Evolutionary conservation across 2,113 vertebrate genomes (phyloP).

Genomic region (Strigops habroptila): DNA sequence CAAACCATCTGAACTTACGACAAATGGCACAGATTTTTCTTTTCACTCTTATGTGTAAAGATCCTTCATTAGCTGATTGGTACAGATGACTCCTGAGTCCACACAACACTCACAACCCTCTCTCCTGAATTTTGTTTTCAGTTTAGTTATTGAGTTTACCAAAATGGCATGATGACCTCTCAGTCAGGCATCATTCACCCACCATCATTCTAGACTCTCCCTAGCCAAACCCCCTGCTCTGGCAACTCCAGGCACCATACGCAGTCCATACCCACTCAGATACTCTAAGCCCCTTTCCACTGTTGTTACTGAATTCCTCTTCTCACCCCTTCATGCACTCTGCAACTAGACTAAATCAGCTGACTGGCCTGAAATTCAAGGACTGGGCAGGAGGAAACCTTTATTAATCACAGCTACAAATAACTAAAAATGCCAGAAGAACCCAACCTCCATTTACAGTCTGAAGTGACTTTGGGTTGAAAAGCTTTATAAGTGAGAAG

Average conservation of each 20-base stretch:
- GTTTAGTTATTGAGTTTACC: background rate
- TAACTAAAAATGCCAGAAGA: background rate
- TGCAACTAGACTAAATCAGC: background rate
- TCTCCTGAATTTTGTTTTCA: background rate
- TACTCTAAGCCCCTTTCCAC: background rate
- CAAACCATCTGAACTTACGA: background rate
- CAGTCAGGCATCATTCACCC: background rate
- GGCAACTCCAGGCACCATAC: background rate
- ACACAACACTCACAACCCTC: background rate
- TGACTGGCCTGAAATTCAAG: background rate
- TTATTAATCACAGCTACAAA: background rate
- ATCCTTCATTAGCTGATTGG: background rate
- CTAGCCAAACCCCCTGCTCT: background rate
- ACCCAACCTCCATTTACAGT: background rate
- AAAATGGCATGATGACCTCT: background rate
- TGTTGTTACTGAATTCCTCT: background rate
- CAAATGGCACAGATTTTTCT: background rate
- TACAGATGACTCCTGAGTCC: background rate
- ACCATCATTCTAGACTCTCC: background rate
- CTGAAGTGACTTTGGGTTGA: background rate
- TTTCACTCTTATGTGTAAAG: background rate
- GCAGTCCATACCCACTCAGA: rapidly evolving
- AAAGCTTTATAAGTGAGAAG: background rate
- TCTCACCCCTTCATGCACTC: background rate
- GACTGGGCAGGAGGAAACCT: background rate